A percentile compares a stretch with the other conserved stretches of the same genome.
These are phyloP conservation scores for Mesembrinibis cayennensis DNA, from an alignment of 2,113 vertebrate species.

Conservation along the genomic window DNA sequence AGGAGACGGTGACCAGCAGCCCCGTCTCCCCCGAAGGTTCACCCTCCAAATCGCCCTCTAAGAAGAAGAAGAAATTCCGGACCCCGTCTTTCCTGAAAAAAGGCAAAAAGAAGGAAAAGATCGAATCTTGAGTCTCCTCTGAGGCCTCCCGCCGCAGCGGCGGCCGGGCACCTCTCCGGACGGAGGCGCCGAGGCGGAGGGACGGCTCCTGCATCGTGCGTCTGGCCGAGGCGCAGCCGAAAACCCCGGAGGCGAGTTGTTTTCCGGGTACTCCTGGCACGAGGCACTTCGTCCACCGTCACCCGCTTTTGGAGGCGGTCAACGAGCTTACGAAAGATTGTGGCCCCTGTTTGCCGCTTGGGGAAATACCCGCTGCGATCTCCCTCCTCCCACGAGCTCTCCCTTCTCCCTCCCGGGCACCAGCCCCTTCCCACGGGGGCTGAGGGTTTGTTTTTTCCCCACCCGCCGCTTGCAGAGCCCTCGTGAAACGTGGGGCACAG, in stretches of 20 bases:
- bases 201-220: neutral
- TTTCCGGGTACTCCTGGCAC: neutral
- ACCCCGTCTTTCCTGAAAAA: constrained; percentile 97
- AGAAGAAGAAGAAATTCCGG: constrained; percentile 99
- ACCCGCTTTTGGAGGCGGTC: neutral
- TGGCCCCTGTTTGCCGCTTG: neutral
- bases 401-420: neutral
- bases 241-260: neutral
- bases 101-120: constrained; percentile 94
- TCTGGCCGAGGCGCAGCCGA: neutral
- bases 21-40: constrained; percentile 90
- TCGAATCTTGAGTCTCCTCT: constrained; percentile 80
- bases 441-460: neutral
- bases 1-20: constrained; percentile 76
- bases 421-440: neutral
- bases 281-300: neutral
- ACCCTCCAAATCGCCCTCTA: constrained; percentile 94
- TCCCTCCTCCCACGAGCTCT: neutral
- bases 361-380: neutral
- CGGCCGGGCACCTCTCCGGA: neutral
- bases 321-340: neutral
- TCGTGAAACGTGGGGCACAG: neutral
- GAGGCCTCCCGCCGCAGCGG: fast-evolving
- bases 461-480: neutral
- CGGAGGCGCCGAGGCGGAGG: neutral